These are phyloP conservation scores for Microtus pennsylvanicus DNA, from an alignment of 2,113 vertebrate species.

Conservation along the genomic window DNA sequence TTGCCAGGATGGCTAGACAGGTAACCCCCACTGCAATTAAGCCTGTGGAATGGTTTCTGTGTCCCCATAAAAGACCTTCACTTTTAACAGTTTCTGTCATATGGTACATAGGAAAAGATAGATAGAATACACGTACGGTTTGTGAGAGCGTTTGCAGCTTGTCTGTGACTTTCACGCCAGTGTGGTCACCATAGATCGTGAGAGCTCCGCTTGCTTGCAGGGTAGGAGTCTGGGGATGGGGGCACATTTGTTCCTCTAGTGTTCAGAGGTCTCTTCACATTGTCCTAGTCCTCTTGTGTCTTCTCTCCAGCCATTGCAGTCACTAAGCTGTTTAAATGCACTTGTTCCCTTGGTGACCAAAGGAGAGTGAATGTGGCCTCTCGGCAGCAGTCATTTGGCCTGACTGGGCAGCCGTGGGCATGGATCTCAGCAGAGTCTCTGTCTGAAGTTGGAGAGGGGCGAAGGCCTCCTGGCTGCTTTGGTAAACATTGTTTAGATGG, in stretches of 20 bases:
- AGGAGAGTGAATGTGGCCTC: neutral
- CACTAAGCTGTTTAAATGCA: conserved; percentile 35
- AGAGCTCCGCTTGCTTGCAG: neutral
- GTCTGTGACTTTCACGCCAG: neutral
- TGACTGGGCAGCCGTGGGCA: neutral
- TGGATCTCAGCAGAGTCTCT: no score
- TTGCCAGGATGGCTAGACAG: neutral
- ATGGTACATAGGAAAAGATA: neutral
- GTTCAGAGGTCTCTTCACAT: neutral
- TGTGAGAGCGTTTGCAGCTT: neutral
- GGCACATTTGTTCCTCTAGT: no score
- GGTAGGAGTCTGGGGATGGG: neutral
- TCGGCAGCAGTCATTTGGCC: neutral
- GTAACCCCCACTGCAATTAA: neutral
- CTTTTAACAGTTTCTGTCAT: neutral
- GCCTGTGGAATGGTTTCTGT: neutral
- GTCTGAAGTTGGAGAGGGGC: neutral
- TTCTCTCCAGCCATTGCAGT: neutral
- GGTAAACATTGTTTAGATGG: no score
- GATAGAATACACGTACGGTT: neutral
- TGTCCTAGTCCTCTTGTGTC: neutral
- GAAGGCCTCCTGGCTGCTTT: neutral
- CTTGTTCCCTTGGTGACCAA: neutral
- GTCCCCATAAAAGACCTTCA: neutral
- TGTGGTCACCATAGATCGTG: rapidly evolving